Evolutionary conservation across 2,888 invertebrate species (phyloP), one percentile per base, ranked within the genome.

Genomic region (Stegana nigrithorax): DNA sequence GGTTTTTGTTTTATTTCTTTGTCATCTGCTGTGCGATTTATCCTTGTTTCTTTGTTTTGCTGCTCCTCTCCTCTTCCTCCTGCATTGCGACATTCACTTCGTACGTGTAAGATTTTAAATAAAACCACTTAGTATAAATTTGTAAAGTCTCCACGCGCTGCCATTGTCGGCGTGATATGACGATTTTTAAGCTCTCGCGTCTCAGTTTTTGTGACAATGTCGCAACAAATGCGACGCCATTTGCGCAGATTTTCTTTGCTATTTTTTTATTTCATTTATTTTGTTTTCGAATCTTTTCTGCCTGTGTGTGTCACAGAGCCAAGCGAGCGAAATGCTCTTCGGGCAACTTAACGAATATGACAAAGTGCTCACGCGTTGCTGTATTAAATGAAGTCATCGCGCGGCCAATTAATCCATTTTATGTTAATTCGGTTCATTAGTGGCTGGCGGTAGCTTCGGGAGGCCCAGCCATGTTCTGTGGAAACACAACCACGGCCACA

Each of bases 81-180:
- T 32, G 53, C 59, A 12, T 17, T 36, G 27, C 29, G 39, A 25
- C 39, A 36, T 50, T 19, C 47, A 19, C 19, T 21, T 66, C 63
- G 74, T 80, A 83, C 85, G 84, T 84, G 84, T 78, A 83, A 82
- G 82, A 83, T 78, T 84, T 81, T 74, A 84, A 84, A 84, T 82
- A 84, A 84, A 84, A 83, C 84, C 84, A 84, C 85, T 84, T 84
- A 84, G 81, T 50, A 14, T 26, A 14, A 25, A 50, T 26, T 17
- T 17, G 44, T 17, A 44, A 17, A 17, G 10, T 44, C 14, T 17
- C 19, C 10, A 14, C 10, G 4, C 10, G 47, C 10, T 2, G 8
- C 21, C 5, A 47, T 21, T 3, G 2, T 32, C 2, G 8, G 36
- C n/a, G 36, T 36, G 36, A 36, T 2, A n/a, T n/a, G n/a, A n/a